Evolutionary conservation across 2,113 vertebrate species (phyloP).

Genomic region (Corythaeola cristata): DNA sequence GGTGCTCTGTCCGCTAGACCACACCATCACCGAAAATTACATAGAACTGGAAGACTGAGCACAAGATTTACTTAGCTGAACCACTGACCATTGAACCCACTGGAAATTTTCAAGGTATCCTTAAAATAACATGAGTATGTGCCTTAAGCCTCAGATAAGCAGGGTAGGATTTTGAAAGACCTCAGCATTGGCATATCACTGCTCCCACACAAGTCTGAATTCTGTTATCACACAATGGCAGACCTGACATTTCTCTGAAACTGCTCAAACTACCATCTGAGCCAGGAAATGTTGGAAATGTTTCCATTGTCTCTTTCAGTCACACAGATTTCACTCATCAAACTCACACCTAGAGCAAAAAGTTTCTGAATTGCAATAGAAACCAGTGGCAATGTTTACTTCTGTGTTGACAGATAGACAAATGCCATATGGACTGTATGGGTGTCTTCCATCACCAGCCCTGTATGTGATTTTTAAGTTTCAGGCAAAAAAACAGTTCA

Average conservation of each 20-base stretch:
- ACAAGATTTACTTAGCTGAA: not conserved
- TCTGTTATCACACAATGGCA: not conserved
- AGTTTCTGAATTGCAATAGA: not conserved
- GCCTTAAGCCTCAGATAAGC: not conserved
- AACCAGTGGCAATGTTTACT: conserved; percentile 13
- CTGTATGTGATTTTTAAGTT: not conserved
- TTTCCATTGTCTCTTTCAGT: conserved; percentile 25
- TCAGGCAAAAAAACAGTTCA: not conserved
- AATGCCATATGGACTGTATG: conserved; percentile 39
- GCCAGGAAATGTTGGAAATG: conserved; percentile 33
- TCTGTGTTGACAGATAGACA: conserved; percentile 15
- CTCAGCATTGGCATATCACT: not conserved
- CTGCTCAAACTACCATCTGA: not conserved
- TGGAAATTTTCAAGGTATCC: not conserved
- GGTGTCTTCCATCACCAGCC: conserved; percentile 16
- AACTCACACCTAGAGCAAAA: not conserved
- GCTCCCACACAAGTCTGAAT: conserved; percentile 19
- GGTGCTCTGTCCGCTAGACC: not conserved
- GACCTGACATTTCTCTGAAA: conserved; percentile 35
- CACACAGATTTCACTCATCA: not conserved
- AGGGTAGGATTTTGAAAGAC: not conserved
- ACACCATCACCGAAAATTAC: not conserved
- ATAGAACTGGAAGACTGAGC: not conserved
- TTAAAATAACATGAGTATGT: not conserved
- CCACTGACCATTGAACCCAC: not conserved